Evolutionary conservation across 2,888 invertebrate species (phyloP), one percentile per base, ranked within the genome.

Genomic region (Hemistola chrysoprasaria): DNA sequence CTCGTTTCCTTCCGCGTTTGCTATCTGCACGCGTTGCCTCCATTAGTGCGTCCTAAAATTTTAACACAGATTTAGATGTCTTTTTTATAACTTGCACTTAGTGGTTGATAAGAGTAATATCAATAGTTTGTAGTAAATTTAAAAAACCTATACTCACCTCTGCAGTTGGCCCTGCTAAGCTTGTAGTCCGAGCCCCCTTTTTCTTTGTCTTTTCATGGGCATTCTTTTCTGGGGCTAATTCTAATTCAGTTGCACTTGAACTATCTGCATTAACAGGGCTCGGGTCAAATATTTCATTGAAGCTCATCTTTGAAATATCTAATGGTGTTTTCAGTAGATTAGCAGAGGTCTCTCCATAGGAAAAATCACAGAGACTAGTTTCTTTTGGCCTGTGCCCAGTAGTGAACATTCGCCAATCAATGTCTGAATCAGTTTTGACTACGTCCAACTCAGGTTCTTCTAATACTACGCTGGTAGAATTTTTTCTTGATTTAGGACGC

Each of bases 1-100:
- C 84, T 0, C 86, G 72, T 44, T 85, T 84, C 16, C 84, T 65
- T 2, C 84, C 84, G 5, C 83, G 78, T 50, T 79, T 80, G 34
- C 73, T 70, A 3, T 69, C 75, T 8, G 43, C 63, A 7, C 69
- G 65, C 42, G 69, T 70, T n/a, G 36, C 50, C 1, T 69, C 63
- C 1, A 40, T 29, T 6, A 47, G 23, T 22, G 64, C 64, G 7
- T 66, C 67, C 70, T 73, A 28, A 22, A 65, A 62, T 23, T 8
- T 8, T 10, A 22, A 7, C 16, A 5, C 1, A 26, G 0, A 20
- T 23, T 11, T 3, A 16, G 4, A 16, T 3, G 16, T 4, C n/a
- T n/a, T n/a, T n/a, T n/a, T n/a, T n/a, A 16, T 16, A 16, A 16
- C 3, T 2, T 16, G 4, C 2, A 3, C 2, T 16, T 16, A 3